Base-by-base conservation (phyloP, 2,888 invertebrate genomes). In the Meteorus cinctellus region DNA sequence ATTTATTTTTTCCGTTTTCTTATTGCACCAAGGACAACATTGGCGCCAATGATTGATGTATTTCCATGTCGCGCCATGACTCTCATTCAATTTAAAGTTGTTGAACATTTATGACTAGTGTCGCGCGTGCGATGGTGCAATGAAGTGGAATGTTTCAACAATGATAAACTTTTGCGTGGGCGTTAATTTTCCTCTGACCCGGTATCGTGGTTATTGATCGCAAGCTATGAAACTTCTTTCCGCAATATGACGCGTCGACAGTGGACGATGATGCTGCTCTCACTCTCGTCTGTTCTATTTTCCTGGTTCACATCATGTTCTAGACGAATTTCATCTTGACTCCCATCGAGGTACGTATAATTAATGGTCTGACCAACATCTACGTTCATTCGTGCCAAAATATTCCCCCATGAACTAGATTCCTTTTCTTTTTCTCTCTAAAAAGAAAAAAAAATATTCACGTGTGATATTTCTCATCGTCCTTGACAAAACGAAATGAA, bases 191-290 rank as follows among this genome's bases (percentile, higher is more conserved):
- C 79, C 77, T 76, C 72, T 68, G 72, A 73, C 72, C 72, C 72
- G 41, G 63, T 73, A 55, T 73, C 55, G 69, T 77, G 77, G 74
- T 62, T 81, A 84, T 84, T 78, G 83, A 84, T 83, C 81, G 75
- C 48, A 45, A 55, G 62, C 59, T 70, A 59, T 60, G 62, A 71
- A 83, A 83, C 77, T 82, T 81, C 76, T 75, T 80, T 72, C 79
- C 80, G 82, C 84, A 80, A 82, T 80, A 77, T 82, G 81, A 82
- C 79, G 65, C 65, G 72, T 45, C 62, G 48, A 29, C 55, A 48
- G 34, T 66, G 8, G 55, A 55, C 19, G 55, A 55, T 55, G 19
- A 19, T 55, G 55, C 31, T 19, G n/a, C 41, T 65, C 65, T 66
- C 48, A 59, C n/a, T 34, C 31, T 62, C 31, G 4, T n/a, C 5